phyloP scores from a whole-genome alignment of 2,888 invertebrate genomes.

The Apamea crenata region DNA sequence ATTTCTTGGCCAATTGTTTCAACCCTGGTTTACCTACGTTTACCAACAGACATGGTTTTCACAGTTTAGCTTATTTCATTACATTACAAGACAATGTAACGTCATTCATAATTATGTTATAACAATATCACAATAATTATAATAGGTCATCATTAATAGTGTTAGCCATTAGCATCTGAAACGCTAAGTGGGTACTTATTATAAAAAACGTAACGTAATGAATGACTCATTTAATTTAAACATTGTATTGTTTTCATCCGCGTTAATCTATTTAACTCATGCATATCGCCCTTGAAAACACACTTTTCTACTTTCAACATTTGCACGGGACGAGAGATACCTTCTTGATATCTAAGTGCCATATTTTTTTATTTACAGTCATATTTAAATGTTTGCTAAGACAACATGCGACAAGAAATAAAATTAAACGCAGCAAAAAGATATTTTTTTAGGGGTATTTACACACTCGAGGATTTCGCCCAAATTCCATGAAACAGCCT shows the following conservation, averaged over 20 bases:
- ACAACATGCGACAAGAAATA: constrained; percentile 2
- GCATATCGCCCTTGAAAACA: constrained; percentile 15
- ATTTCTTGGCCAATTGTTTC: neutral
- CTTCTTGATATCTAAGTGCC: neutral
- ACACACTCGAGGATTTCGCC: constrained; percentile 37
- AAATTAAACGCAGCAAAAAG: constrained; percentile 24
- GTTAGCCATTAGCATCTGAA: neutral
- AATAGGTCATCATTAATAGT: constrained; percentile 15
- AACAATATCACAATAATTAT: neutral
- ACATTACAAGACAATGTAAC: neutral
- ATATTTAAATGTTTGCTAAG: neutral
- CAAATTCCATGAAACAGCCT: constrained; percentile 22
- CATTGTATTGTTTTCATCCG: neutral
- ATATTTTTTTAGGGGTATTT: no score
- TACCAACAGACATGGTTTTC: neutral
- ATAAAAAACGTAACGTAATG: neutral
- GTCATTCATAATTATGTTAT: constrained; percentile 5
- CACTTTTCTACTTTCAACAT: constrained; percentile 17
- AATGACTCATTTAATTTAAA: neutral
- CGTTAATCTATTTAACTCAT: neutral
- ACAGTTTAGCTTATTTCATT: neutral
- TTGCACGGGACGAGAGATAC: neutral
- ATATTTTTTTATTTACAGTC: constrained; percentile 14
- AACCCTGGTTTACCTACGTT: neutral
- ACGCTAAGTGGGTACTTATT: neutral